Conservation (phyloP, 2,113 vertebrate species). For the Pseudorasbora parva region DNA sequence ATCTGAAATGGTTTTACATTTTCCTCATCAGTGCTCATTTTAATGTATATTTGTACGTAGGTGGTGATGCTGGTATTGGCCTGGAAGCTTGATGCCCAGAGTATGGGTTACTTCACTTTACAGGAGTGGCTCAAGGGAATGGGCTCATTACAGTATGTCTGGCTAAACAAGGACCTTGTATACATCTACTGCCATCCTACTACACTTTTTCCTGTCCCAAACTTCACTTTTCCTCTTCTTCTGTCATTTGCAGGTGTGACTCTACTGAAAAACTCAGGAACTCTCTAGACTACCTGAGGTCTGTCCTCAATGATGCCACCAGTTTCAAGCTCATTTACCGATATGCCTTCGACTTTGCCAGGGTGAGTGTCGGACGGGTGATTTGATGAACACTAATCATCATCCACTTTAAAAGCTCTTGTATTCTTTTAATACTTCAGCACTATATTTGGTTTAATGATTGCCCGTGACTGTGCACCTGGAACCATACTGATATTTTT, state of each 20-base stretch:
- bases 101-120: constrained; percentile 98
- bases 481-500: background rate
- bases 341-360: constrained; percentile 99
- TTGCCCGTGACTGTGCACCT: constrained; percentile 1
- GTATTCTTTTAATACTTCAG: background rate
- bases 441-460: background rate
- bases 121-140: constrained; percentile 99
- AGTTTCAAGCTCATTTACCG: constrained; percentile 99
- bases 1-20: background rate
- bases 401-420: background rate
- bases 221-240: background rate
- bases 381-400: constrained; percentile 1
- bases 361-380: constrained; percentile 82
- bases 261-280: constrained; percentile 96
- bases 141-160: constrained; percentile 94
- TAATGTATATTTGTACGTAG: constrained; percentile 71
- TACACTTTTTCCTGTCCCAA: background rate
- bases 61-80: constrained; percentile 99
- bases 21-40: background rate
- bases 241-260: constrained; percentile 84
- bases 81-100: constrained; percentile 98
- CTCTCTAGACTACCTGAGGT: constrained; percentile 96
- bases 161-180: background rate
- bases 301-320: constrained; percentile 94
- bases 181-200: background rate